A percentile compares a stretch with the other conserved stretches of the same genome.
phyloP scores from a whole-genome alignment of 2,888 invertebrate species.

The Copidosoma aretas region DNA sequence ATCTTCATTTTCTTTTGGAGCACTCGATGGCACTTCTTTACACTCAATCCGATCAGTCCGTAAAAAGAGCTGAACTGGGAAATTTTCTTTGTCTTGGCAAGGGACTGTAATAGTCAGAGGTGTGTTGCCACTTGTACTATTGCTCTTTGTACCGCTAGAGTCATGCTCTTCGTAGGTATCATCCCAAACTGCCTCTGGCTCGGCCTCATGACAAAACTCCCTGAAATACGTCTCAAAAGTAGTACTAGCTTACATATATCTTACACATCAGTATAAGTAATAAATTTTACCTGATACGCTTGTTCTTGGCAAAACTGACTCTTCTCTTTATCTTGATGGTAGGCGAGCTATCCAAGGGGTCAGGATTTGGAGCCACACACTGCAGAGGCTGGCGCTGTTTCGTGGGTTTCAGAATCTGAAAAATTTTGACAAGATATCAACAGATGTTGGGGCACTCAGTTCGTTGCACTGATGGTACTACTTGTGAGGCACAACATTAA shows the following conservation, averaged over 20 bases:
- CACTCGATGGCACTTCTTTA: constrained; percentile 21
- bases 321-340: constrained; percentile 51
- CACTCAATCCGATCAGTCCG: constrained; percentile 28
- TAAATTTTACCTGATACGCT: constrained; percentile 54
- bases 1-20: constrained; percentile 1
- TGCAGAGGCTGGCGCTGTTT: constrained; percentile 51
- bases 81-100: constrained; percentile 40
- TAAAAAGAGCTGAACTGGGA: constrained; percentile 37
- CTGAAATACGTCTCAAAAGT: constrained; percentile 40
- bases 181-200: constrained; percentile 56
- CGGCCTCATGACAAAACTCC: constrained; percentile 55
- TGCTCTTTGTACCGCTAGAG: constrained; percentile 45
- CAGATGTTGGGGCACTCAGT: no score
- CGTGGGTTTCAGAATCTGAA: constrained; percentile 54
- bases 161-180: constrained; percentile 57
- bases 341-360: constrained; percentile 47
- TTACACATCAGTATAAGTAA: neutral
- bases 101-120: constrained; percentile 34
- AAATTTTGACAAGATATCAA: constrained; percentile 3
- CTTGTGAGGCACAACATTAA: neutral
- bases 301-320: constrained; percentile 58
- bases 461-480: neutral
- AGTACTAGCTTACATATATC: constrained; percentile 9
- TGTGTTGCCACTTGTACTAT: constrained; percentile 30
- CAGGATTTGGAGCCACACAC: constrained; percentile 45